A percentile compares a stretch with the other conserved stretches of the same genome.
These are phyloP conservation scores for Tenualosa ilisha DNA, from an alignment of 2,797 vertebrate species.

Conservation along the genomic window DNA sequence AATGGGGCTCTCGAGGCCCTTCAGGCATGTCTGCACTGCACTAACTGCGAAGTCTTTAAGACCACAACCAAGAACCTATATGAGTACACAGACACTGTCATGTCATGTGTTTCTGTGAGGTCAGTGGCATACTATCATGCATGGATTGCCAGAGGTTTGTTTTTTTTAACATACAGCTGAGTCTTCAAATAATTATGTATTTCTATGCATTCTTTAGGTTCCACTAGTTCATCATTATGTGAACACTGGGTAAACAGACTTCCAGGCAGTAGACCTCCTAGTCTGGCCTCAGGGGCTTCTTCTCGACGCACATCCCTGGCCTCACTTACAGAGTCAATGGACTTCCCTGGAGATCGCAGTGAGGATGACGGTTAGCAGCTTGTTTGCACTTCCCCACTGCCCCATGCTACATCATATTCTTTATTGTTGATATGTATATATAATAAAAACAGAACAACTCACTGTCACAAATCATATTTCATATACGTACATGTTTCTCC, in stretches of 20 bases:
- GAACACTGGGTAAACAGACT: slow-evolving; percentile 98
- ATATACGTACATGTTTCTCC: slow-evolving; percentile 56
- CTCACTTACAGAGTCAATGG: slow-evolving; percentile 91
- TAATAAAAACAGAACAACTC: slow-evolving; percentile 41
- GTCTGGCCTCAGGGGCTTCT: slow-evolving; percentile 90
- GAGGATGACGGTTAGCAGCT: slow-evolving; percentile 89
- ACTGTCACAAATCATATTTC: slow-evolving; percentile 51
- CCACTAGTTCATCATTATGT: slow-evolving; percentile 95
- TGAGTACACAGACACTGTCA: too few relatives aligned
- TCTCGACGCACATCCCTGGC: slow-evolving; percentile 93
- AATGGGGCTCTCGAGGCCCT: too few relatives aligned
- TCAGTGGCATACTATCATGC: too few relatives aligned
- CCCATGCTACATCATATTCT: not conserved
- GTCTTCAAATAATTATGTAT: not conserved
- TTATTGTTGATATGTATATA: slow-evolving; percentile 14
- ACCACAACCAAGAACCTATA: too few relatives aligned
- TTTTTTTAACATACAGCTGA: too few relatives aligned
- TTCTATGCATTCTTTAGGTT: slow-evolving; percentile 73
- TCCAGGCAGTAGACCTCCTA: slow-evolving; percentile 92
- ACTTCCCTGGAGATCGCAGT: slow-evolving; percentile 86
- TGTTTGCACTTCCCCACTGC: not conserved
- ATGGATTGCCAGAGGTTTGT: too few relatives aligned
- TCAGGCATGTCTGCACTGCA: too few relatives aligned
- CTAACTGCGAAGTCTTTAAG: too few relatives aligned
- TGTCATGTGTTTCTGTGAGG: too few relatives aligned